Evolutionary conservation across 1,140 invertebrate genomes (phyloP), one percentile per base, ranked within the genome.

Genomic region (Schlechtendalia chinensis): DNA sequence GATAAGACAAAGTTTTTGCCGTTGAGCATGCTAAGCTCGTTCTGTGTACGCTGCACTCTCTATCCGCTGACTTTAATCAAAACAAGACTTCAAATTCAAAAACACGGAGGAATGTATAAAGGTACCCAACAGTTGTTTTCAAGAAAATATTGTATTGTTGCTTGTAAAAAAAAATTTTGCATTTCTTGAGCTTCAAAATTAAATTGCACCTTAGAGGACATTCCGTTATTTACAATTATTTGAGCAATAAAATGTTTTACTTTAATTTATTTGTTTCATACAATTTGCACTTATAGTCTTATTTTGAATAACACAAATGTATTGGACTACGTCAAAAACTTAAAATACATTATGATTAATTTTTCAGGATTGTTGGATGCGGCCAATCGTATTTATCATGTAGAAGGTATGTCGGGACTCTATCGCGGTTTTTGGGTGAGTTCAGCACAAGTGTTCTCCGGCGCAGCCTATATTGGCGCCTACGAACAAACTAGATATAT

Each of bases 11-110:
- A 91, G 89, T 97, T 93, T 88, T 96, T 91, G 84, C 96, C 97
- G 5, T 86, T 98, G 56, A 97, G 95, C 69, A 93, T 98, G 88
- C 86, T 96, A 1, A 91, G 90, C 84, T 93, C 92, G 4, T 94
- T 97, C 85, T 89, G 91, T 83, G 92, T 98, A 56, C 89, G 97
- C 67, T 94, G 94, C 84, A 89, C 95, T 72, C 89, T 99, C 3
- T 99, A 98, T 87, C 97, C 97, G 0, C 88, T 99, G 82, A 97
- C 96, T 50, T 89, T 99, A n/a, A 94, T 99, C 56, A 98, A 98
- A 86, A 98, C 97, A 1, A 91, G 97, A 82, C 89, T 99, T 45
- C 97, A 99, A 88, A 89, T 96, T 71, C 94, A 96, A 85, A 89
- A 92, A 84, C 91, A 90, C 84, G 93, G 92, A 86, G 91, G 93